A percentile compares a stretch with the other conserved stretches of the same genome.
These are phyloP conservation scores for Etia nguti DNA, from an alignment of 2,113 vertebrate species.

Conservation along the genomic window DNA sequence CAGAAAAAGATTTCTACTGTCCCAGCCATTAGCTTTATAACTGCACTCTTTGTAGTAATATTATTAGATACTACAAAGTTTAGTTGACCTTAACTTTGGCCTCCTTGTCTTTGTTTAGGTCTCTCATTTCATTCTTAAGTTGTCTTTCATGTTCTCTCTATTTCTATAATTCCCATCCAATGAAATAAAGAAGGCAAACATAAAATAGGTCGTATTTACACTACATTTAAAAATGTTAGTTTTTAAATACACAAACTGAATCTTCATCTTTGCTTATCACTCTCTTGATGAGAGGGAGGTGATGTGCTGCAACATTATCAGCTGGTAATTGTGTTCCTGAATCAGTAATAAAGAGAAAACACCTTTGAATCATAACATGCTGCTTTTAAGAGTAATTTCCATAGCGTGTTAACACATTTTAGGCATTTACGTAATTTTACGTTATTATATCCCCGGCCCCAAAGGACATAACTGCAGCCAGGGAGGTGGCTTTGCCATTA, in stretches of 20 bases:
- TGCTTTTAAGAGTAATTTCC: background rate
- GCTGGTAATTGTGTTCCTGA: background rate
- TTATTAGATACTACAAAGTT: background rate
- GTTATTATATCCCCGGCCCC: background rate
- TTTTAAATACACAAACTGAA: background rate
- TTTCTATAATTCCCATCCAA: background rate
- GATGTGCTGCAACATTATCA: background rate
- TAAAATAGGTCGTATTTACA: fast-evolving
- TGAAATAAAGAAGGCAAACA: background rate
- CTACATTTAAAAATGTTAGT: background rate
- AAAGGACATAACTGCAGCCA: background rate
- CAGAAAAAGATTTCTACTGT: background rate
- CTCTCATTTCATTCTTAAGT: background rate
- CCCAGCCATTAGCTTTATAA: background rate
- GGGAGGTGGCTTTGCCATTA: background rate
- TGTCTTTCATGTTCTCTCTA: background rate
- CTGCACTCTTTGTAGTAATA: background rate
- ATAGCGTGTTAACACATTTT: background rate
- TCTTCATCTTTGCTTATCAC: background rate
- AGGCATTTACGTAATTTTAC: background rate
- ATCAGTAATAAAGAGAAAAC: background rate
- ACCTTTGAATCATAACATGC: background rate
- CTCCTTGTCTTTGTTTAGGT: background rate
- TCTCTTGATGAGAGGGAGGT: background rate
- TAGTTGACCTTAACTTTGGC: background rate